These are phyloP conservation scores for Scaptomyza polygonia DNA, from an alignment of 2,888 invertebrate species.

Conservation along the genomic window DNA sequence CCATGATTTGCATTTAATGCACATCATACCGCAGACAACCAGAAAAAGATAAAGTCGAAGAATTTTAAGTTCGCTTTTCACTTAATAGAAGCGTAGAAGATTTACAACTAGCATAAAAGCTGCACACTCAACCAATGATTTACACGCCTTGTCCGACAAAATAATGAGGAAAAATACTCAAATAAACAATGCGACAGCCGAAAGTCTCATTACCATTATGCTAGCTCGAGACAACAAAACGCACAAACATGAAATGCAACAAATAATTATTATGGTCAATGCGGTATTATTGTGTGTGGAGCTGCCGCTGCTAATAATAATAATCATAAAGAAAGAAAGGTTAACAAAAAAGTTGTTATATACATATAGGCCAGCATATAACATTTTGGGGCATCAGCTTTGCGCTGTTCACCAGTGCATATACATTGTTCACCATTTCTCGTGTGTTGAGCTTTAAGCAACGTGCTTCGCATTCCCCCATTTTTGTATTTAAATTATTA, in stretches of 20 bases:
- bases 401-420: slow-evolving; percentile 56
- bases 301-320: slow-evolving; percentile 30
- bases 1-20: slow-evolving; percentile 62
- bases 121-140: slow-evolving; percentile 47
- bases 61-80: slow-evolving; percentile 30
- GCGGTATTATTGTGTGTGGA: slow-evolving; percentile 54
- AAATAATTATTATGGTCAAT: slow-evolving; percentile 68
- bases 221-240: slow-evolving; percentile 6
- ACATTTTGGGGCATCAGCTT: slow-evolving; percentile 35
- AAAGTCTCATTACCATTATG: slow-evolving; percentile 28
- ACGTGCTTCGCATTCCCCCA: slow-evolving; percentile 49
- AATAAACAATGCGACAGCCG: slow-evolving; percentile 49
- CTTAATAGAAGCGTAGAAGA: slow-evolving; percentile 51
- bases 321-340: slow-evolving; percentile 68
- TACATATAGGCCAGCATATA: slow-evolving; percentile 23
- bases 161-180: slow-evolving; percentile 3
- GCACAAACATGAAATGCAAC: slow-evolving; percentile 64
- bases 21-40: slow-evolving; percentile 8
- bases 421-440: slow-evolving; percentile 66
- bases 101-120: slow-evolving; percentile 37
- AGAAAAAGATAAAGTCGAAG: slow-evolving; percentile 3
- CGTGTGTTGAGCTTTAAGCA: slow-evolving; percentile 23
- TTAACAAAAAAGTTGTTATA: slow-evolving; percentile 45
- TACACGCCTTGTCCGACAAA: slow-evolving; percentile 27
- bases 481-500: slow-evolving; percentile 12